A percentile compares a stretch with the other conserved stretches of the same genome.
Evolutionary conservation across 2,888 invertebrate genomes (phyloP).

Genomic region (Caenorhabditis panamensis): DNA sequence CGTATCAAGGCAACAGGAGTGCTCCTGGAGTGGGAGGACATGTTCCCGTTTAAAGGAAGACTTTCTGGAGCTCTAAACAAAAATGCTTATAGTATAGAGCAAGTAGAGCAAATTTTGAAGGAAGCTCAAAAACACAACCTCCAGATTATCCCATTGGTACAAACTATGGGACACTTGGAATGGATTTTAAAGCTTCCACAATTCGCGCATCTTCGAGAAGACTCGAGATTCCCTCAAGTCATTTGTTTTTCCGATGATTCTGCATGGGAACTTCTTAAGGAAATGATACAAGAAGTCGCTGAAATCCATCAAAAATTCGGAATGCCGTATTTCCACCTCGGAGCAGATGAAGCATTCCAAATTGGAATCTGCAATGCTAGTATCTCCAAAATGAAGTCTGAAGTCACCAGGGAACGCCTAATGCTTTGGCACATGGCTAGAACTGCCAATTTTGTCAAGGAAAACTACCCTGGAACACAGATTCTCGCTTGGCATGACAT

Average conservation of each 20-base stretch:
- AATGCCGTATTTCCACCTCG: slow-evolving; percentile 85
- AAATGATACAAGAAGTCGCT: slow-evolving; percentile 80
- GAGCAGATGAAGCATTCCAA: slow-evolving; percentile 83
- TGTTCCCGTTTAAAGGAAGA: slow-evolving; percentile 88
- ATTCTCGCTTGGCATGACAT: slow-evolving; percentile 82
- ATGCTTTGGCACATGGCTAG: slow-evolving; percentile 79
- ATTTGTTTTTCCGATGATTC: slow-evolving; percentile 80
- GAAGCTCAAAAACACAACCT: slow-evolving; percentile 82
- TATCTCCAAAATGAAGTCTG: slow-evolving; percentile 58
- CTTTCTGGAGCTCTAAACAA: slow-evolving; percentile 85
- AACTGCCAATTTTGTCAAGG: slow-evolving; percentile 74
- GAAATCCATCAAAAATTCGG: slow-evolving; percentile 82
- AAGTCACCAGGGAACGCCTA: slow-evolving; percentile 62
- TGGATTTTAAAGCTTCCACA: slow-evolving; percentile 87
- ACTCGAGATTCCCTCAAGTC: slow-evolving; percentile 83
- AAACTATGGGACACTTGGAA: slow-evolving; percentile 91
- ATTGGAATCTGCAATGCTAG: slow-evolving; percentile 76
- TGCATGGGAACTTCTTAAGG: slow-evolving; percentile 81
- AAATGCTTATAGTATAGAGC: slow-evolving; percentile 86
- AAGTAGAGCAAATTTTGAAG: slow-evolving; percentile 80
- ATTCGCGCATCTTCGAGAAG: slow-evolving; percentile 86
- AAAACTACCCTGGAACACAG: slow-evolving; percentile 63
- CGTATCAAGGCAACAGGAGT: slow-evolving; percentile 88
- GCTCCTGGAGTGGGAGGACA: slow-evolving; percentile 91
- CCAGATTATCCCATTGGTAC: slow-evolving; percentile 88